Evolutionary conservation across 1,140 invertebrate genomes (phyloP), one percentile per base, ranked within the genome.

Genomic region (Drosophila sp.): DNA sequence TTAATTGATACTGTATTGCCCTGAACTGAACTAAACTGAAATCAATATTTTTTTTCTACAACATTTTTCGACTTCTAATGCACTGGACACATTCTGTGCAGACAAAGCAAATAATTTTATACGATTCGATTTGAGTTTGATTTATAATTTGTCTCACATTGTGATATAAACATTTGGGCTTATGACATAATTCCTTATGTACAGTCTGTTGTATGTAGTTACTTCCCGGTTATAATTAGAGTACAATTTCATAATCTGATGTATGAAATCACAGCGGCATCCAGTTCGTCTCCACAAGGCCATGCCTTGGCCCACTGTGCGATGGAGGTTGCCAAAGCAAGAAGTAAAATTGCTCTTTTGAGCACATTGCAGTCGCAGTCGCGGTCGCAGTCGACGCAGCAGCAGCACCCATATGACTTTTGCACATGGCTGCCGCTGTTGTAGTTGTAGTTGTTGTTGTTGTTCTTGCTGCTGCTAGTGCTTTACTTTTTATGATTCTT

Each of bases 401-500:
- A 38, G 43, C 71, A 62, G 48, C 40, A 45, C 41, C 56, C 66
- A 74, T 70, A 70, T 63, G 66, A 70, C 65, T 74, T 70, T 62
- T 70, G 56, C 58, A 70, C 72, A 74, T 74, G 65, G 51, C 65
- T 59, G 70, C 27, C 40, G 8, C 29, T 72, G 16, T 32, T 41
- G 13, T 61, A 53, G 13, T 61, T 46, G 16, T 50, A 50, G 56
- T 46, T 66, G 61, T 53, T 34, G 27, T 18, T 21, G 59, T 36
- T 79, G 51, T 32, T 32, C 32, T 34, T 74, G 57, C 77, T 61
- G 27, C 51, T 54, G 71, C 27, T 46, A 67, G 67, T 82, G 75
- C 79, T 76, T 78, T 83, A 72, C 64, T 63, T 83, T 74, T 66
- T 80, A 80, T 72, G 70, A 78, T 81, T 78, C 66, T 78, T 86